Conservation (phyloP, 2,797 vertebrate species). For the Gymnoscopelus braueri region DNA sequence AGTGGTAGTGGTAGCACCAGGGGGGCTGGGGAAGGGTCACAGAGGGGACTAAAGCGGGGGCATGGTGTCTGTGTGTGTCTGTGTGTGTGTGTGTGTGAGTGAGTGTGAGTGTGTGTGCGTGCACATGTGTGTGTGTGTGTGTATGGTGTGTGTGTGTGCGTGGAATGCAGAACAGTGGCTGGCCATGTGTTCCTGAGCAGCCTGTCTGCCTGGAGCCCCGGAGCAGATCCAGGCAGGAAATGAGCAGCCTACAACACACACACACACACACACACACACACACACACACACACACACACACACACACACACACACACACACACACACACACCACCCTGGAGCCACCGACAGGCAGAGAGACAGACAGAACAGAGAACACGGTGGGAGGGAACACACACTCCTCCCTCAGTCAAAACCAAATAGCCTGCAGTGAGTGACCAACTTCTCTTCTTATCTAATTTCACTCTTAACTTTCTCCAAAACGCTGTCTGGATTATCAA, state of each 20-base stretch:
- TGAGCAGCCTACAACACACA: constrained; percentile 59
- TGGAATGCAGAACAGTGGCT: constrained; percentile 69
- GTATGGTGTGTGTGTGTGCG: constrained; percentile 18
- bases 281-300: constrained; percentile 32
- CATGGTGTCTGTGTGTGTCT: constrained; percentile 24
- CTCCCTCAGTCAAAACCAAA: constrained; percentile 54
- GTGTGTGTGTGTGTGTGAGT: constrained; percentile 20
- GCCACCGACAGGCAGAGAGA: constrained; percentile 25
- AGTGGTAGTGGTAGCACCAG: constrained; percentile 25
- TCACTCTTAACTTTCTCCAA: constrained; percentile 31
- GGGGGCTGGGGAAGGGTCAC: constrained; percentile 51
- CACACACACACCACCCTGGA: constrained; percentile 38
- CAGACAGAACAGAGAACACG: constrained; percentile 43
- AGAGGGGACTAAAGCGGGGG: constrained; percentile 38
- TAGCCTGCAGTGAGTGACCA: constrained; percentile 34
- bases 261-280: constrained; percentile 42
- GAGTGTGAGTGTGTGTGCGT: constrained; percentile 19
- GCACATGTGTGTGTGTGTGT: constrained; percentile 23
- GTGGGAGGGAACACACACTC: constrained; percentile 53
- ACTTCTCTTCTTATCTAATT: constrained; percentile 45
- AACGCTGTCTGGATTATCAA: constrained; percentile 23
- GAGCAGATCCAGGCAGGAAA: constrained; percentile 76
- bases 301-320: constrained; percentile 33
- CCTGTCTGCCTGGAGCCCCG: constrained; percentile 57
- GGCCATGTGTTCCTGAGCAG: constrained; percentile 72